phyloP scores from a whole-genome alignment of 2,888 invertebrate species.

The Lasioglossum pauxillum region DNA sequence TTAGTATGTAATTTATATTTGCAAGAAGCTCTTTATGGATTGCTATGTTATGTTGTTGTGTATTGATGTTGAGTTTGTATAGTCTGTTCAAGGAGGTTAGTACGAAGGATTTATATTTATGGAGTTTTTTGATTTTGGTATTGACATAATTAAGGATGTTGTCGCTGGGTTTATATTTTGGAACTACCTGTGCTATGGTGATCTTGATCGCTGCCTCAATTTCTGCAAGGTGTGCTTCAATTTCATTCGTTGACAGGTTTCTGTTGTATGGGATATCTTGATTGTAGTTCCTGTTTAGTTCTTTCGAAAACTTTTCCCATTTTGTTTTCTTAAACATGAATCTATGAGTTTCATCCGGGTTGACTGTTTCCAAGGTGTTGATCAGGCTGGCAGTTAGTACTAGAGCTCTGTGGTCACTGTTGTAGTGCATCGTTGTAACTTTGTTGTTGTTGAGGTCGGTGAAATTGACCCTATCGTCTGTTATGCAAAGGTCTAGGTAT shows the following conservation, averaged over 20 bases:
- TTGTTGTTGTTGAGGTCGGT: neutral
- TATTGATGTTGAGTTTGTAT: neutral
- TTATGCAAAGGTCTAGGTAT: neutral
- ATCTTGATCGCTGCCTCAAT: too few relatives aligned
- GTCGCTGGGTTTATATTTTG: too few relatives aligned
- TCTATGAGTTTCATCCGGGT: neutral
- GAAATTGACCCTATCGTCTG: neutral
- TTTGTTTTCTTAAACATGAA: neutral
- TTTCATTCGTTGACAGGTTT: too few relatives aligned
- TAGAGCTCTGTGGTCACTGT: neutral
- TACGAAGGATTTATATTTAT: too few relatives aligned
- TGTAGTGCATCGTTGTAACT: neutral
- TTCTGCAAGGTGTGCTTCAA: too few relatives aligned
- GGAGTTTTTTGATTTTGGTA: too few relatives aligned
- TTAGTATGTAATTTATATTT: too few relatives aligned
- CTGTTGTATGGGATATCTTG: too few relatives aligned
- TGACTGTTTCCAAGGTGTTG: neutral
- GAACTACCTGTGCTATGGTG: too few relatives aligned
- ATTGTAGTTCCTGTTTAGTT: too few relatives aligned
- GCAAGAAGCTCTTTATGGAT: rapidly evolving
- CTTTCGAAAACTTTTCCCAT: neutral
- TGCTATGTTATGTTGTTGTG: rapidly evolving
- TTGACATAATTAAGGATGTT: too few relatives aligned
- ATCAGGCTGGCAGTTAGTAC: neutral
- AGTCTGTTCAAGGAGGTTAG: too few relatives aligned